Percentiles rank a stretch among this genome's conserved stretches.
Conservation (phyloP, 2,888 invertebrate genomes). For the Erebia aethiops region DNA sequence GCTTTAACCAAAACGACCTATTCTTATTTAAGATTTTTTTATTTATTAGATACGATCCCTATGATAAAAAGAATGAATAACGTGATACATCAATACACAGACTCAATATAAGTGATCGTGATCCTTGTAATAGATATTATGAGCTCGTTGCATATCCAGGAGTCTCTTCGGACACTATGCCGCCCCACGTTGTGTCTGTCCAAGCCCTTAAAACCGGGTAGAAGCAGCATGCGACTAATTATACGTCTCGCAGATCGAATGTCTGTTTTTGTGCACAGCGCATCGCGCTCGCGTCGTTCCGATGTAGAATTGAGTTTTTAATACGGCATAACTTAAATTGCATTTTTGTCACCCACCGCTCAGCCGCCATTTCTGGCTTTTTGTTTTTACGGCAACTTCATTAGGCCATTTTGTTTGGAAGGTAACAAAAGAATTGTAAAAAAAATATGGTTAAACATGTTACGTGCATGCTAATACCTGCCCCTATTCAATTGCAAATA, state of each 20-base stretch:
- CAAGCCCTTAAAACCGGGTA: slow-evolving; percentile 9
- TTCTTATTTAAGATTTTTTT: too few species aligned
- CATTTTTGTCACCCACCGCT: slow-evolving; percentile 78
- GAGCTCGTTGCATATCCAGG: too few species aligned
- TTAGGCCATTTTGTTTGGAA: slow-evolving; percentile 49
- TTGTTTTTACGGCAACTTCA: slow-evolving; percentile 62
- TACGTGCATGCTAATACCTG: too few species aligned
- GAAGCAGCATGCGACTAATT: slow-evolving; percentile 75
- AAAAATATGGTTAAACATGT: too few species aligned
- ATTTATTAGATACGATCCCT: too few species aligned
- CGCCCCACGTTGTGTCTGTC: not conserved
- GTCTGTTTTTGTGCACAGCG: slow-evolving; percentile 59
- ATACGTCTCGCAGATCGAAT: slow-evolving; percentile 67
- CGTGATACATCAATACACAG: too few species aligned
- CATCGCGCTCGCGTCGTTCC: slow-evolving; percentile 50
- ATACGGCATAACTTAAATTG: slow-evolving; percentile 75
- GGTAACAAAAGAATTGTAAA: not conserved
- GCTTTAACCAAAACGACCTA: too few species aligned
- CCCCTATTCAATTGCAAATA: too few species aligned
- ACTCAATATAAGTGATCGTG: too few species aligned
- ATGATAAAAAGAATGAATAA: too few species aligned
- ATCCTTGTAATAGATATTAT: too few species aligned
- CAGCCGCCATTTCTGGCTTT: slow-evolving; percentile 42
- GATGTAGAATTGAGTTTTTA: slow-evolving; percentile 72
- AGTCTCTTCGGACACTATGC: not conserved